phyloP scores from a whole-genome alignment of 2,888 invertebrate species.

The Herminia tarsipennalis region DNA sequence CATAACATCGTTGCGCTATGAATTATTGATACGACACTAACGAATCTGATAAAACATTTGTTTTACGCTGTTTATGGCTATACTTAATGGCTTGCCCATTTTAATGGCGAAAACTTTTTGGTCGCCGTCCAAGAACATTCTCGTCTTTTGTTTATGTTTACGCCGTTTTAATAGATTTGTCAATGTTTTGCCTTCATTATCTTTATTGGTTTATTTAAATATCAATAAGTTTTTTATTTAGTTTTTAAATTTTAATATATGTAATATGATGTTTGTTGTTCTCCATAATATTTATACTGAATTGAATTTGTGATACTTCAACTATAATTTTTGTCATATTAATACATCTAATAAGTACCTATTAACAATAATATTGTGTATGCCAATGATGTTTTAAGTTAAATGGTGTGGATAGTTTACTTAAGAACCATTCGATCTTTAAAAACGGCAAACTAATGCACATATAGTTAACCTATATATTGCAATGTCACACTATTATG shows the following conservation, averaged over 20 bases:
- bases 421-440: too few relatives aligned
- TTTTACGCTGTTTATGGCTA: slow-evolving; percentile 69
- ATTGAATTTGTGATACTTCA: too few relatives aligned
- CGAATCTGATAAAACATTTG: slow-evolving; percentile 81
- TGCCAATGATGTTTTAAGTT: too few relatives aligned
- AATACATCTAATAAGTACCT: too few relatives aligned
- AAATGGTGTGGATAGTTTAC: too few relatives aligned
- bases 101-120: slow-evolving; percentile 51
- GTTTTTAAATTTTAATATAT: background rate
- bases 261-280: too few relatives aligned
- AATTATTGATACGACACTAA: slow-evolving; percentile 80
- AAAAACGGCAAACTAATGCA: too few relatives aligned
- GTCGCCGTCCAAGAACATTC: slow-evolving; percentile 45
- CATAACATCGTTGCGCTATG: slow-evolving; percentile 76
- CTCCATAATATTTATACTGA: too few relatives aligned
- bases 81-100: slow-evolving; percentile 61
- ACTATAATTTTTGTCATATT: too few relatives aligned
- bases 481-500: too few relatives aligned
- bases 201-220: slow-evolving; percentile 15
- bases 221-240: background rate
- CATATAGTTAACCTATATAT: too few relatives aligned
- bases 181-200: slow-evolving; percentile 30
- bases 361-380: too few relatives aligned
- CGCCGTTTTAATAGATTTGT: slow-evolving; percentile 48
- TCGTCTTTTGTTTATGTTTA: slow-evolving; percentile 52